Conservation (phyloP, 2,797 vertebrate species). For the Pyrocephalus nanus region DNA sequence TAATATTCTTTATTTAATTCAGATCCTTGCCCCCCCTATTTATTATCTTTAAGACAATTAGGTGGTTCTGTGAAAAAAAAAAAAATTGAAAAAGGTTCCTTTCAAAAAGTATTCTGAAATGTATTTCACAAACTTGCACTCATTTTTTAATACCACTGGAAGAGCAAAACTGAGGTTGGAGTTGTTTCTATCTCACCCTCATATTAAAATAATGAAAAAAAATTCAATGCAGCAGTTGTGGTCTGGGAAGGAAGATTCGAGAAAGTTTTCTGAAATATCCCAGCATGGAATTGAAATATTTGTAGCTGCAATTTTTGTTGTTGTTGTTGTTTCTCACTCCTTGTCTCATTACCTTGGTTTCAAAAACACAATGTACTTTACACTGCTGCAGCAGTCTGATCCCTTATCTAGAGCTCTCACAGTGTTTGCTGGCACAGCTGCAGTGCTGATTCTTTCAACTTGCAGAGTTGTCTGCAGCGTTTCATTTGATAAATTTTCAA, state of each 20-base stretch:
- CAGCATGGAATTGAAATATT: background rate
- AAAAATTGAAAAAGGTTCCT: background rate
- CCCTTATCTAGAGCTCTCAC: background rate
- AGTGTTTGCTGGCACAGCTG: constrained; percentile 3
- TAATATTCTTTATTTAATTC: background rate
- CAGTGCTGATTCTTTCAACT: background rate
- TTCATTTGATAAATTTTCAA: background rate
- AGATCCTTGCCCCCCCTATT: background rate
- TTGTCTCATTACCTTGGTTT: constrained; percentile 32
- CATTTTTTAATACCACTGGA: background rate
- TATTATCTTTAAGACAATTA: background rate
- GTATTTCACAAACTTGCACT: background rate
- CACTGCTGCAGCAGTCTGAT: background rate
- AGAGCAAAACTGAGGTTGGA: background rate
- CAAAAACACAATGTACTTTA: constrained; percentile 3
- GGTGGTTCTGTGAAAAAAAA: background rate
- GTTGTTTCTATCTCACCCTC: background rate
- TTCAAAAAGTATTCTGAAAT: background rate
- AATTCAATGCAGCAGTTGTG: background rate
- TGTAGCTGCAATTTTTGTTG: background rate
- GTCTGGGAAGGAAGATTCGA: background rate
- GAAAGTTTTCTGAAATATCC: background rate
- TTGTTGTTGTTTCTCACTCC: background rate
- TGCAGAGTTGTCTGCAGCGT: background rate
- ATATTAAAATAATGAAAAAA: background rate